These are phyloP conservation scores for Paraplagusia blochii DNA, from an alignment of 2,113 vertebrate genomes.

Conservation along the genomic window DNA sequence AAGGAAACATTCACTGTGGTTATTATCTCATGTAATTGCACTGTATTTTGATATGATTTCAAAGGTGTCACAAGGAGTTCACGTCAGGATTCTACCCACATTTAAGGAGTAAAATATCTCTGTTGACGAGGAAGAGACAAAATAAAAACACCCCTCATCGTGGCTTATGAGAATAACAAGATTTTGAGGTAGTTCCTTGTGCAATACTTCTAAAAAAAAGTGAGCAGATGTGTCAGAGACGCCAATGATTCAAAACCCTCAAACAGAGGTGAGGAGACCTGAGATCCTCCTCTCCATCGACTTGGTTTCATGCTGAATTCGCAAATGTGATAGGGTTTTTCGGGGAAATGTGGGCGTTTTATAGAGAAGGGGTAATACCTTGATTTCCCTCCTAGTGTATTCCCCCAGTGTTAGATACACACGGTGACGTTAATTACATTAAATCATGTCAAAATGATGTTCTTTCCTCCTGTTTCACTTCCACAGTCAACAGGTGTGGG, in stretches of 20 bases:
- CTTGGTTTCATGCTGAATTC: slow-evolving; percentile 62
- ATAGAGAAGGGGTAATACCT: slow-evolving; percentile 58
- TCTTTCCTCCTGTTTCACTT: slow-evolving; percentile 22
- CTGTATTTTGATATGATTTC: neutral
- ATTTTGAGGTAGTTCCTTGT: neutral
- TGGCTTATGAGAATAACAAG: too few species aligned
- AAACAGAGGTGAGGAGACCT: slow-evolving; percentile 24
- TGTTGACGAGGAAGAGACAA: too few species aligned
- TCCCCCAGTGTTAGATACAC: slow-evolving; percentile 36
- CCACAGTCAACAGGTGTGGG: neutral
- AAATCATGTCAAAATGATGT: neutral
- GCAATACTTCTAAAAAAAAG: slow-evolving; percentile 25
- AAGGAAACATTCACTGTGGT: neutral
- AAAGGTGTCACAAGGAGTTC: neutral
- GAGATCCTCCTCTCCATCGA: slow-evolving; percentile 38
- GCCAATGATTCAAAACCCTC: slow-evolving; percentile 42
- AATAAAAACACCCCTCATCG: too few species aligned
- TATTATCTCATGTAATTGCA: slow-evolving; percentile 8
- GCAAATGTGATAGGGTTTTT: slow-evolving; percentile 49
- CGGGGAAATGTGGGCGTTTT: slow-evolving; percentile 61
- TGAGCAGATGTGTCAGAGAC: slow-evolving; percentile 17
- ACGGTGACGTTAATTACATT: neutral
- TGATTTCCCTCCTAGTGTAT: slow-evolving; percentile 34
- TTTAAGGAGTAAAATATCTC: neutral
- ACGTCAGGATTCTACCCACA: slow-evolving; percentile 1